phyloP scores from a whole-genome alignment of 1,140 invertebrate species.

The Pentalonia nigronervosa region DNA sequence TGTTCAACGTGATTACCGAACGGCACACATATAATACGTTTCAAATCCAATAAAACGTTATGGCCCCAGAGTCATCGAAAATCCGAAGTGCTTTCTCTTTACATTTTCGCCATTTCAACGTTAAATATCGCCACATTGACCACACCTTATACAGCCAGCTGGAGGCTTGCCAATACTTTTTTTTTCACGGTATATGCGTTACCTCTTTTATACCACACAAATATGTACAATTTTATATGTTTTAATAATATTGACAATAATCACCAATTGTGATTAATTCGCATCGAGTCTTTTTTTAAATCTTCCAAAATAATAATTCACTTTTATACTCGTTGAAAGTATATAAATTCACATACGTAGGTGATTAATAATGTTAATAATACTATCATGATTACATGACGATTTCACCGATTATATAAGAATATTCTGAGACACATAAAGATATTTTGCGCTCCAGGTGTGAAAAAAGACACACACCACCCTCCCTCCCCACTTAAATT shows the following conservation, averaged over 20 bases:
- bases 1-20: slow-evolving; percentile 1
- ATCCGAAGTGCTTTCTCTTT: not conserved
- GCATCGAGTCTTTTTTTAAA: not conserved
- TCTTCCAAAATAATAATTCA: too few relatives aligned
- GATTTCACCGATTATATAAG: not conserved
- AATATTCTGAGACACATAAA: too few relatives aligned
- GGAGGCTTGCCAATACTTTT: not conserved
- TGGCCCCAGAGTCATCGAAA: not conserved
- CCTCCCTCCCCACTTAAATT: too few relatives aligned
- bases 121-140: not conserved
- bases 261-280: not conserved
- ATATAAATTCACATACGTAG: too few relatives aligned
- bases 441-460: too few relatives aligned
- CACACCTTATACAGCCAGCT: not conserved
- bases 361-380: too few relatives aligned
- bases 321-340: too few relatives aligned
- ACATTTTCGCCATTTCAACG: not conserved
- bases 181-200: not conserved
- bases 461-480: too few relatives aligned
- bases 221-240: not conserved
- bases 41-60: slow-evolving; percentile 3
- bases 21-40: not conserved
- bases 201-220: not conserved
- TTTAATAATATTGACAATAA: not conserved
- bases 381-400: too few relatives aligned